Conservation (phyloP, 1,140 invertebrate genomes). For the Drosophila pruinosa region DNA sequence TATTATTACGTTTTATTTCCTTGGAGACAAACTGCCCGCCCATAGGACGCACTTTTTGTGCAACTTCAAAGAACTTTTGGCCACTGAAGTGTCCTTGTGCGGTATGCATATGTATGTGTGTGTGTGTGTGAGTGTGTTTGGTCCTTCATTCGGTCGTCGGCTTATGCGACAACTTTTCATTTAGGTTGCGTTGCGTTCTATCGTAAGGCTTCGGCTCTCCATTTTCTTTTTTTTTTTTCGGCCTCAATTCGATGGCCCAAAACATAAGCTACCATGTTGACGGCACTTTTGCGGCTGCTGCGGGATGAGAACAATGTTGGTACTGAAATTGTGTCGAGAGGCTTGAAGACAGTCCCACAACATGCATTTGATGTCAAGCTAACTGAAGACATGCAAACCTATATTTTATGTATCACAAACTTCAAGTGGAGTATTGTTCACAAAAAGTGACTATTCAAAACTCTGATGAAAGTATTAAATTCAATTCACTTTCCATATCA, state of each 20-base stretch:
- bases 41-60: slow-evolving; percentile 59
- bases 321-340: slow-evolving; percentile 33
- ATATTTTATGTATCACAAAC: background rate
- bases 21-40: slow-evolving; percentile 72
- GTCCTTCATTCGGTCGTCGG: slow-evolving; percentile 48
- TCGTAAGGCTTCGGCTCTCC: slow-evolving; percentile 54
- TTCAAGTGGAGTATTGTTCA: background rate
- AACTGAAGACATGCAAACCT: background rate
- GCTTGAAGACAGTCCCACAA: background rate
- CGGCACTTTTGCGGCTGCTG: slow-evolving; percentile 65
- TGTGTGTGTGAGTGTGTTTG: slow-evolving; percentile 24
- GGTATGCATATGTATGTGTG: slow-evolving; percentile 23
- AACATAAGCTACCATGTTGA: slow-evolving; percentile 52
- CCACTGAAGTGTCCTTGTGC: slow-evolving; percentile 65
- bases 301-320: slow-evolving; percentile 2
- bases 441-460: background rate
- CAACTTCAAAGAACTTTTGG: slow-evolving; percentile 74
- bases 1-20: slow-evolving; percentile 76
- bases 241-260: slow-evolving; percentile 56
- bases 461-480: background rate
- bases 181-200: slow-evolving; percentile 54
- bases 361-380: background rate
- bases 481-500: background rate
- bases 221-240: slow-evolving; percentile 27
- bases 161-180: slow-evolving; percentile 75